Evolutionary conservation across 2,888 invertebrate genomes (phyloP).

Genomic region (Eilema caniola): DNA sequence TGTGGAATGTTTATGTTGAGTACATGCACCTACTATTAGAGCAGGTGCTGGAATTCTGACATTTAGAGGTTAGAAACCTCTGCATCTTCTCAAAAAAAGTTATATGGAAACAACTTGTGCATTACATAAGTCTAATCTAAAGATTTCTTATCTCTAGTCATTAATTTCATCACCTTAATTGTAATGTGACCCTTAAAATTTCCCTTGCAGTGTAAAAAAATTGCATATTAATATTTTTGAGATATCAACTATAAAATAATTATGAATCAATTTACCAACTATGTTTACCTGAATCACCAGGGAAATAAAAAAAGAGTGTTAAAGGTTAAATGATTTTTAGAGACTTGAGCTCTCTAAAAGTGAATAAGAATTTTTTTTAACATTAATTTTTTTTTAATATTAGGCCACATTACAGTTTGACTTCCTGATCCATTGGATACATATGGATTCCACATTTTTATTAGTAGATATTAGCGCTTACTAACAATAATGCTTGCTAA

Average conservation of each 20-base stretch:
- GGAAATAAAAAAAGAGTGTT: no score
- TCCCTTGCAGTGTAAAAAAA: background rate
- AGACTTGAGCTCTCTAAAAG: background rate
- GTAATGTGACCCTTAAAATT: background rate
- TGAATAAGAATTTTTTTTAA: background rate
- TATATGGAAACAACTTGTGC: background rate
- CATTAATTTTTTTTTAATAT: background rate
- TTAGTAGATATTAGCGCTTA: constrained; percentile 17
- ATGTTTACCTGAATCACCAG: background rate
- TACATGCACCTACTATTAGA: background rate
- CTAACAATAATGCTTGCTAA: constrained; percentile 21
- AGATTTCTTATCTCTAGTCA: background rate
- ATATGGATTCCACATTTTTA: constrained; percentile 31
- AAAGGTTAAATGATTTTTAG: no score
- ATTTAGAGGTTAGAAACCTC: background rate
- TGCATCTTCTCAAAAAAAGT: background rate
- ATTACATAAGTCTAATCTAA: constrained; percentile 6
- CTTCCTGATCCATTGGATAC: no score
- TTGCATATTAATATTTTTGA: background rate
- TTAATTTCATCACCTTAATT: background rate
- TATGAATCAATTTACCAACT: background rate
- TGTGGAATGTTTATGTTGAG: constrained; percentile 33
- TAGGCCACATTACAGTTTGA: background rate
- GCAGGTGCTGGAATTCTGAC: background rate
- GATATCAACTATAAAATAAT: background rate